Conservation (phyloP, 1,140 invertebrate species). For the Sitodiplosis mosellana region DNA sequence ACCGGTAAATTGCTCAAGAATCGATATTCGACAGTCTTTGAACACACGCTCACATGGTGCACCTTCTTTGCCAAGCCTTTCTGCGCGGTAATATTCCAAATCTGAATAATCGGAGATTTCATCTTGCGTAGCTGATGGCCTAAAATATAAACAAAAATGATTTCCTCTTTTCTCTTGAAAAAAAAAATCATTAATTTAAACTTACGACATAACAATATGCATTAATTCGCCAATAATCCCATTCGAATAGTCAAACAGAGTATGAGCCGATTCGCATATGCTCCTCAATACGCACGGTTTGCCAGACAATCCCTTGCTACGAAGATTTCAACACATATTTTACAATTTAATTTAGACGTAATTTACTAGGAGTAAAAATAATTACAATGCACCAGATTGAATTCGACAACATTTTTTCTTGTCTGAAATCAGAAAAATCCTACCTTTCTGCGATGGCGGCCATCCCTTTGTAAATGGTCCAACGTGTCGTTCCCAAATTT, state of each 20-base stretch:
- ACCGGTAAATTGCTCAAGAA: constrained; percentile 38
- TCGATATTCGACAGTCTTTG: constrained; percentile 40
- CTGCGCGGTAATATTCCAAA: constrained; percentile 48
- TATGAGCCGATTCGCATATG: constrained; percentile 52
- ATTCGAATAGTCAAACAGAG: constrained; percentile 40
- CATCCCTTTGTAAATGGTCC: constrained; percentile 18
- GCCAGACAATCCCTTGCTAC: constrained; percentile 40
- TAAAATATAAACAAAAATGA: constrained; percentile 14
- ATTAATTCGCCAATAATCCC: constrained; percentile 48
- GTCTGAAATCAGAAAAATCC: neutral
- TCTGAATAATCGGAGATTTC: constrained; percentile 38
- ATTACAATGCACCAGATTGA: no score
- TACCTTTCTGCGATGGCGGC: constrained; percentile 16
- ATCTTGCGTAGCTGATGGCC: constrained; percentile 43
- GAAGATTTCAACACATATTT: neutral
- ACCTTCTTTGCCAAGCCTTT: constrained; percentile 34
- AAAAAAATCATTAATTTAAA: neutral
- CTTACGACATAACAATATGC: constrained; percentile 50
- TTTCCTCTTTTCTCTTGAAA: constrained; percentile 3
- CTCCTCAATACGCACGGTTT: constrained; percentile 48
- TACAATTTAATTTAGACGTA: no score
- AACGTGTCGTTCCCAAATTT: constrained; percentile 6
- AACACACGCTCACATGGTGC: constrained; percentile 36
- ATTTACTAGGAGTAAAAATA: no score
- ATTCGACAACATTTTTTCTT: no score